Evolutionary conservation across 2,797 vertebrate genomes (phyloP).

Genomic region (Mormyrus hasselquistii): DNA sequence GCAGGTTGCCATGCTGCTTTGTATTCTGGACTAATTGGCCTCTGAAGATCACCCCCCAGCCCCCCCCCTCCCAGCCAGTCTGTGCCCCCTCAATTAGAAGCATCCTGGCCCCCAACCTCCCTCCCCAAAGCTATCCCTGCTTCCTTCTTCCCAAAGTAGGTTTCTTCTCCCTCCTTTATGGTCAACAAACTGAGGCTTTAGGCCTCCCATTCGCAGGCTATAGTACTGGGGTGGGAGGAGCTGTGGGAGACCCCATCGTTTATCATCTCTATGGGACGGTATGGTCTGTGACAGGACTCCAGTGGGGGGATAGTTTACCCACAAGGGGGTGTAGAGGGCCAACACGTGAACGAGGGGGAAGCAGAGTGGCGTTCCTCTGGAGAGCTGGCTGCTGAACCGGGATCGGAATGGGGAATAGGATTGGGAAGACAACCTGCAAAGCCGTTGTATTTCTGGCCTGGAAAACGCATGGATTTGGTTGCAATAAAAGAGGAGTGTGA

Average conservation of each 20-base stretch:
- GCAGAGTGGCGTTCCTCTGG: not conserved
- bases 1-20: constrained; percentile 65
- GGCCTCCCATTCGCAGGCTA: constrained; percentile 21
- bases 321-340: not conserved
- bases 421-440: not conserved
- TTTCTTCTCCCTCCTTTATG: constrained; percentile 39
- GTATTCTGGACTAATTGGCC: constrained; percentile 73
- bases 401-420: not conserved
- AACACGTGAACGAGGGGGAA: not conserved
- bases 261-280: not conserved
- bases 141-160: constrained; percentile 26
- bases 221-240: not conserved
- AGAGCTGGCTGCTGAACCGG: not conserved
- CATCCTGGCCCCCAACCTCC: constrained; percentile 36
- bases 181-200: constrained; percentile 45
- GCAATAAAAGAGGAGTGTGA: not conserved
- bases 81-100: constrained; percentile 57
- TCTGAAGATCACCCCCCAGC: constrained; percentile 55
- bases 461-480: not conserved
- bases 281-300: not conserved
- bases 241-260: not conserved
- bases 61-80: constrained; percentile 37
- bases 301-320: not conserved
- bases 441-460: not conserved
- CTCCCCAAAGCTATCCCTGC: constrained; percentile 31